Conservation (phyloP, 2,888 invertebrate genomes). For the Cantharis rufa region DNA sequence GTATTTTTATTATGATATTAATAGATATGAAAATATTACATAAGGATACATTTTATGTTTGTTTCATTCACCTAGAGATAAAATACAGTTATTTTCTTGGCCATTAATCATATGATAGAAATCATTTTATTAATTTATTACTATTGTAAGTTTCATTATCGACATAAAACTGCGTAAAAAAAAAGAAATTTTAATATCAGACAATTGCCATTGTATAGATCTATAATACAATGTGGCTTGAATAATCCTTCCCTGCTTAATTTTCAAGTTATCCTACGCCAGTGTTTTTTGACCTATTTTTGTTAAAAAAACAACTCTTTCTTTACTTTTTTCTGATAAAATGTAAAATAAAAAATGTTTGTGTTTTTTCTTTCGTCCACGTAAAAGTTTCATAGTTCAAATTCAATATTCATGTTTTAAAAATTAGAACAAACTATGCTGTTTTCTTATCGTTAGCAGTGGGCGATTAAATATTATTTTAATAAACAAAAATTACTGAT, state of each 20-base stretch:
- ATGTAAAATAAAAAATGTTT: too few relatives aligned
- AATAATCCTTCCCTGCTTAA: neutral
- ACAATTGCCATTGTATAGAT: too few relatives aligned
- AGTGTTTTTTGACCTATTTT: too few relatives aligned
- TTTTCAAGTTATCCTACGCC: too few relatives aligned
- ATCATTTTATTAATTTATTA: neutral
- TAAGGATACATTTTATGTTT: neutral
- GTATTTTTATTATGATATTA: neutral
- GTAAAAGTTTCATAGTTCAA: neutral
- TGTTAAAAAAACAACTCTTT: too few relatives aligned
- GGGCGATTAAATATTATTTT: neutral
- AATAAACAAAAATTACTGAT: neutral
- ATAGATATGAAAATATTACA: neutral
- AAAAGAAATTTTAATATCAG: too few relatives aligned
- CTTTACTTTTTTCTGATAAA: too few relatives aligned
- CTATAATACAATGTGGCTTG: too few relatives aligned
- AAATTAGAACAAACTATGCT: neutral
- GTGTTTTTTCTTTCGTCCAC: neutral
- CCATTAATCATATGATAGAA: neutral
- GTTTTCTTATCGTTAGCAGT: neutral
- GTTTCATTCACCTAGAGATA: neutral
- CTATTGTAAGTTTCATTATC: neutral
- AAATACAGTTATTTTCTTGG: neutral
- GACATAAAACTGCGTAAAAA: neutral
- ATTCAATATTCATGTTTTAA: neutral